Evolutionary conservation across 2,113 vertebrate genomes (phyloP).

Genomic region (Sylvia atricapilla): DNA sequence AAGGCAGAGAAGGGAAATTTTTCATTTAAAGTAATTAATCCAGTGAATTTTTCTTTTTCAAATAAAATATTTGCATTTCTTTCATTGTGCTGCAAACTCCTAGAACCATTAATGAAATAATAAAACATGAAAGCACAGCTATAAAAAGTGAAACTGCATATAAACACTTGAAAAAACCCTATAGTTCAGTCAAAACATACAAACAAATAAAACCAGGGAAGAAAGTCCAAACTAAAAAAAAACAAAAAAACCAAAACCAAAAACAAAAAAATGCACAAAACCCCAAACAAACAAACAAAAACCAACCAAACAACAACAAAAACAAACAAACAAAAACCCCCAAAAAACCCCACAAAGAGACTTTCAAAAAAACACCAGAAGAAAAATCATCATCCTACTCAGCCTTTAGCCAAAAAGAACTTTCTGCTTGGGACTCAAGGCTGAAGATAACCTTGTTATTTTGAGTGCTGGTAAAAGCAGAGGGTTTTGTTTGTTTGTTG

Average conservation of each 20-base stretch:
- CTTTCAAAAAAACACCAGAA: not conserved
- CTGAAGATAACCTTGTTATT: not conserved
- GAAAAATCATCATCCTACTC: not conserved
- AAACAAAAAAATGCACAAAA: too few relatives aligned
- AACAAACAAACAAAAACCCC: too few relatives aligned
- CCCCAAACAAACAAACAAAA: too few relatives aligned
- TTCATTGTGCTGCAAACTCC: not conserved
- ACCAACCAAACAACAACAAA: too few relatives aligned
- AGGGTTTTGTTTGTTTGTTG: too few relatives aligned
- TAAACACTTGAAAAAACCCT: not conserved
- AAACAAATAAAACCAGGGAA: not conserved
- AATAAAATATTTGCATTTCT: constrained; percentile 22
- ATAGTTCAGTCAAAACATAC: not conserved
- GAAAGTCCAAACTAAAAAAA: not conserved
- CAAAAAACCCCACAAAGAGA: not conserved
- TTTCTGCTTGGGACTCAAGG: not conserved
- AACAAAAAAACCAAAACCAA: too few relatives aligned
- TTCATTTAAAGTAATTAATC: not conserved
- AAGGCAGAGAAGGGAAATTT: not conserved
- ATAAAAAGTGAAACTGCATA: not conserved
- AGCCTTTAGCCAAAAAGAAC: not conserved
- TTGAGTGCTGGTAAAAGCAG: not conserved
- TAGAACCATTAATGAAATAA: not conserved
- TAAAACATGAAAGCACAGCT: not conserved
- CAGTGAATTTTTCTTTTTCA: not conserved